These are phyloP conservation scores for Eleginops maclovinus DNA, from an alignment of 2,113 vertebrate genomes.

Conservation along the genomic window DNA sequence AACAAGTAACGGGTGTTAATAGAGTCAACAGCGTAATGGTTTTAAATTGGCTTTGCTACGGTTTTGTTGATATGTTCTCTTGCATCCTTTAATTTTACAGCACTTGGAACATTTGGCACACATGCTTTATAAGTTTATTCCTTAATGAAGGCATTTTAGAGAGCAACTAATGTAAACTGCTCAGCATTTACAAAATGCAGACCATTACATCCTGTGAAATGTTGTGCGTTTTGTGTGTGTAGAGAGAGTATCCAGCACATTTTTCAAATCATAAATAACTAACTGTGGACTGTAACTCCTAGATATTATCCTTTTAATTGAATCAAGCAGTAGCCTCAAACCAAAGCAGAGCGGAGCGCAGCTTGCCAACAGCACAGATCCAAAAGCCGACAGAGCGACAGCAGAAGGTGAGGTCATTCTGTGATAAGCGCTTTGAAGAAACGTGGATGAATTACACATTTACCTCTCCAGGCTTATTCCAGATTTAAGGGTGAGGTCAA, in stretches of 20 bases:
- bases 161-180: not conserved
- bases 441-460: conserved; percentile 37
- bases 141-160: not conserved
- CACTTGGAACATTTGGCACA: conserved; percentile 27
- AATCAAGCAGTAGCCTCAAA: conserved; percentile 48
- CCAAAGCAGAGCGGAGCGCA: conserved; percentile 42
- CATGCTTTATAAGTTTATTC: conserved; percentile 5
- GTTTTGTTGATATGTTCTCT: conserved; percentile 8
- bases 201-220: conserved; percentile 15
- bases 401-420: conserved; percentile 48
- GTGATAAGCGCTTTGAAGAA: conserved; percentile 37
- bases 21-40: conserved; percentile 36
- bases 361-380: conserved; percentile 38
- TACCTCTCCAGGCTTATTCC: conserved; percentile 80
- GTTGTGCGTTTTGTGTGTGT: not conserved
- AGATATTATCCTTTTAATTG: not conserved
- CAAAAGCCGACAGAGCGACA: conserved; percentile 40
- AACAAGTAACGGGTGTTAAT: conserved; percentile 46
- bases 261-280: not conserved
- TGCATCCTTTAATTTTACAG: conserved; percentile 22
- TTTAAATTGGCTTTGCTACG: conserved; percentile 18
- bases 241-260: not conserved
- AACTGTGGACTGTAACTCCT: not conserved
- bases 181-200: conserved; percentile 6
- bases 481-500: conserved; percentile 75